Evolutionary conservation across 2,888 invertebrate genomes (phyloP).

Genomic region (Hirtodrosophila duncani): DNA sequence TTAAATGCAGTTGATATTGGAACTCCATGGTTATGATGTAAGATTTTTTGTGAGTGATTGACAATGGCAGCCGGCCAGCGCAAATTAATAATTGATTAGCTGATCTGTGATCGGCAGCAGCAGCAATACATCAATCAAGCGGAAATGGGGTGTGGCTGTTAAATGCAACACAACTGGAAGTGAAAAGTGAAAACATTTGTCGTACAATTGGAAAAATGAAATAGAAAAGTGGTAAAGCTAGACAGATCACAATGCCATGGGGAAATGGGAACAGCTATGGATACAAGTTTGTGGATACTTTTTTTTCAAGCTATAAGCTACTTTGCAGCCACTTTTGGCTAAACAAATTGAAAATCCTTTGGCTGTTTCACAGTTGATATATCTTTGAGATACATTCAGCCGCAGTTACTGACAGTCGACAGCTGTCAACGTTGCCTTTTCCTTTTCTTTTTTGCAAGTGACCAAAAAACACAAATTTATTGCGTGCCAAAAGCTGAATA

Average conservation of each 20-base stretch:
- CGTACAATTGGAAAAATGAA: constrained; percentile 38
- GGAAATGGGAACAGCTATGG: no score
- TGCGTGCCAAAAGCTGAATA: constrained; percentile 39
- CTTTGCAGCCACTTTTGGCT: no score
- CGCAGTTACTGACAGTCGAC: constrained; percentile 37
- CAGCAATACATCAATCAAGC: constrained; percentile 49
- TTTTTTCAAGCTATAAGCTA: no score
- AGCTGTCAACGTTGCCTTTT: constrained; percentile 49
- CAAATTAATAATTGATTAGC: constrained; percentile 59
- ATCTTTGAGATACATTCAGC: constrained; percentile 23
- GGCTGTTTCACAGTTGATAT: no score
- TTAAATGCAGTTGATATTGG: constrained; percentile 59
- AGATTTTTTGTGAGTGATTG: constrained; percentile 28
- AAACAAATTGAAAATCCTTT: background rate
- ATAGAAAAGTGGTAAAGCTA: constrained; percentile 14
- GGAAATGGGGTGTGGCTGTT: constrained; percentile 47
- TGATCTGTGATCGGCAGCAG: constrained; percentile 22
- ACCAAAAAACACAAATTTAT: constrained; percentile 55
- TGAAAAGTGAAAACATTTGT: constrained; percentile 59
- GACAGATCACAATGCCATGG: constrained; percentile 15
- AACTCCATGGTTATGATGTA: constrained; percentile 43
- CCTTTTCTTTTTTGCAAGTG: constrained; percentile 37
- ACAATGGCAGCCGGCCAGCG: constrained; percentile 40
- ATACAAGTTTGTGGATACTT: no score
- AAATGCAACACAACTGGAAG: constrained; percentile 24